phyloP scores from a whole-genome alignment of 2,888 invertebrate genomes.

The Lomographa bimaculata region DNA sequence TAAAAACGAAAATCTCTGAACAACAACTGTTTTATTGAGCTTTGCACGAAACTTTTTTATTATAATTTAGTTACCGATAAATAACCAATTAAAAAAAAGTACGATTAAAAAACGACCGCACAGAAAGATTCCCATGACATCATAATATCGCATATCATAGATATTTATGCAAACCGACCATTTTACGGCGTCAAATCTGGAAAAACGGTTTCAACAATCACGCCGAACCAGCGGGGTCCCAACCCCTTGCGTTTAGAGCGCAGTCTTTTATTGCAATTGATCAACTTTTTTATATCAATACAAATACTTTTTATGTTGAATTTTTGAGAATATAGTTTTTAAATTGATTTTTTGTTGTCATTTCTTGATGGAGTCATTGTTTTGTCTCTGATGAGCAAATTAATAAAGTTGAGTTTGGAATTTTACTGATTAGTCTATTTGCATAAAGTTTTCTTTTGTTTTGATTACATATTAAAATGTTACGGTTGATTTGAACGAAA shows the following conservation, averaged over 20 bases:
- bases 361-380: conserved; percentile 43
- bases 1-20: too few species aligned
- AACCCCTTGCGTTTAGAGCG: conserved; percentile 29
- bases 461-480: conserved; percentile 10
- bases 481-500: too few species aligned
- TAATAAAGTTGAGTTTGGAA: conserved; percentile 27
- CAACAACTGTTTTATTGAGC: too few species aligned
- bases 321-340: conserved; percentile 4
- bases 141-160: conserved; percentile 45
- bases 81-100: too few species aligned
- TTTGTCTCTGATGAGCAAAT: conserved; percentile 39
- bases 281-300: conserved; percentile 21
- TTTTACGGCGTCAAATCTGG: conserved; percentile 47
- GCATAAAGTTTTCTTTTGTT: too few species aligned
- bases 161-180: conserved; percentile 63
- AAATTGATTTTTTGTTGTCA: conserved; percentile 34
- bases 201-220: conserved; percentile 34
- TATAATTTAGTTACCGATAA: too few species aligned
- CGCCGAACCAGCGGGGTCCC: conserved; percentile 40
- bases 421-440: too few species aligned
- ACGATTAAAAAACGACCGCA: conserved; percentile 51
- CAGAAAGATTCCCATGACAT: conserved; percentile 56
- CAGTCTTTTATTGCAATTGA: conserved; percentile 25
- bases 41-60: too few species aligned
- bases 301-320: conserved; percentile 11